A percentile compares a stretch with the other conserved stretches of the same genome.
These are phyloP conservation scores for Trilocha varians DNA, from an alignment of 2,888 invertebrate species.

Conservation along the genomic window DNA sequence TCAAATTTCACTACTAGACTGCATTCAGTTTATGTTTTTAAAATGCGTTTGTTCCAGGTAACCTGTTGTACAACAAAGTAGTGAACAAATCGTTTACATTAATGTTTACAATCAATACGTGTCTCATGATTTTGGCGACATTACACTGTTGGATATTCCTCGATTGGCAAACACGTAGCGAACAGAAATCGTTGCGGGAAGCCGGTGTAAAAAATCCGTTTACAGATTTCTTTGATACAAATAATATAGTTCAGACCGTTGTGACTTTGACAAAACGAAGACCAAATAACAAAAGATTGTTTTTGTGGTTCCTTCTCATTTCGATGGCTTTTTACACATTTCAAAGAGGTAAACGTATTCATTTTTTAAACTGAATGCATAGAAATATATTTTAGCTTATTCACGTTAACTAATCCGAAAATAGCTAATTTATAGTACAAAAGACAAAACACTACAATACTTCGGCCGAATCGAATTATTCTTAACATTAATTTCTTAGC, in stretches of 20 bases:
- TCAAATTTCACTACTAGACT: too few relatives aligned
- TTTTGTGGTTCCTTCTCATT: slow-evolving; percentile 78
- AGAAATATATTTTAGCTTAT: too few relatives aligned
- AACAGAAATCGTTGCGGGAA: slow-evolving; percentile 75
- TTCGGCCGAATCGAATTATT: too few relatives aligned
- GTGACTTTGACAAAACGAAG: slow-evolving; percentile 76
- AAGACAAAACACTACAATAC: too few relatives aligned
- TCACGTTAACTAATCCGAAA: too few relatives aligned
- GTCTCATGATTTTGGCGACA: slow-evolving; percentile 75
- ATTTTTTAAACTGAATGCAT: too few relatives aligned
- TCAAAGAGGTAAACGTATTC: slow-evolving; percentile 80
- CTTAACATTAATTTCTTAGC: too few relatives aligned
- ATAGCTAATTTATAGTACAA: too few relatives aligned
- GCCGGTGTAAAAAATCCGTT: slow-evolving; percentile 73
- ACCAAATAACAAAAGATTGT: slow-evolving; percentile 70
- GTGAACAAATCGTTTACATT: slow-evolving; percentile 77
- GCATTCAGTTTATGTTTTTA: not conserved
- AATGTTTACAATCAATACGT: slow-evolving; percentile 82
- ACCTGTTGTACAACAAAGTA: slow-evolving; percentile 75
- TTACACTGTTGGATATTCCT: slow-evolving; percentile 77
- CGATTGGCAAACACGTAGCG: slow-evolving; percentile 79
- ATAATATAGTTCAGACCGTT: slow-evolving; percentile 77
- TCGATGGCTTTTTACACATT: slow-evolving; percentile 87
- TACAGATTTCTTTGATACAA: slow-evolving; percentile 80
- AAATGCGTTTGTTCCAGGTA: slow-evolving; percentile 63